These are phyloP conservation scores for Nemoura dubitans DNA, from an alignment of 2,888 invertebrate genomes.

Conservation along the genomic window DNA sequence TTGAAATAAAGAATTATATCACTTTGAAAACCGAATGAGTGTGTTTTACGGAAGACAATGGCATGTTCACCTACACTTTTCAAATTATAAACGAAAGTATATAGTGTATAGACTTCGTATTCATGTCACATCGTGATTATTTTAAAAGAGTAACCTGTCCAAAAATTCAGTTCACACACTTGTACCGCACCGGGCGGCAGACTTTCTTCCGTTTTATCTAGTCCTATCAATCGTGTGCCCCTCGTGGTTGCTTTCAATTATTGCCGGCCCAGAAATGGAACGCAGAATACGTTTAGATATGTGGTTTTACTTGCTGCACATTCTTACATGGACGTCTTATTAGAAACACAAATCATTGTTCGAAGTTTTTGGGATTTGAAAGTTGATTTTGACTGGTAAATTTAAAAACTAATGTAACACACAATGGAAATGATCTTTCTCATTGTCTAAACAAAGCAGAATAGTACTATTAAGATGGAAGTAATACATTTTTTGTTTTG, in stretches of 20 bases:
- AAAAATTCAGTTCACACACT: conserved; percentile 4
- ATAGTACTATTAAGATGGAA: too few species aligned
- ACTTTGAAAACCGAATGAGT: neutral
- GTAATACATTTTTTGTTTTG: too few species aligned
- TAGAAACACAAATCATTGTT: neutral
- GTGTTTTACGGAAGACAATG: neutral
- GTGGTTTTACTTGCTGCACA: neutral
- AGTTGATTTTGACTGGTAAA: neutral
- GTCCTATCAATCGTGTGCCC: neutral
- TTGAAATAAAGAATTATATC: neutral
- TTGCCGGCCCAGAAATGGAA: neutral
- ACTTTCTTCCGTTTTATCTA: neutral
- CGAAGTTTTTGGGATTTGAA: neutral
- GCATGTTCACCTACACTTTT: neutral
- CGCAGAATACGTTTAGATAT: too few species aligned
- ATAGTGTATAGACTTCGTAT: neutral
- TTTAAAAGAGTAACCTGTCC: neutral
- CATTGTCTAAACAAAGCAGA: neutral
- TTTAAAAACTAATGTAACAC: neutral
- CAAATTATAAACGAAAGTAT: neutral
- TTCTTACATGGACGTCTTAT: neutral
- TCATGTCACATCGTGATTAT: neutral
- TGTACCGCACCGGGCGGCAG: neutral
- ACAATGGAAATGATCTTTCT: neutral
- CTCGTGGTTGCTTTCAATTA: neutral